A percentile compares a stretch with the other conserved stretches of the same genome.
phyloP scores from a whole-genome alignment of 2,113 vertebrate genomes.

The Boleophthalmus pectinirostris region DNA sequence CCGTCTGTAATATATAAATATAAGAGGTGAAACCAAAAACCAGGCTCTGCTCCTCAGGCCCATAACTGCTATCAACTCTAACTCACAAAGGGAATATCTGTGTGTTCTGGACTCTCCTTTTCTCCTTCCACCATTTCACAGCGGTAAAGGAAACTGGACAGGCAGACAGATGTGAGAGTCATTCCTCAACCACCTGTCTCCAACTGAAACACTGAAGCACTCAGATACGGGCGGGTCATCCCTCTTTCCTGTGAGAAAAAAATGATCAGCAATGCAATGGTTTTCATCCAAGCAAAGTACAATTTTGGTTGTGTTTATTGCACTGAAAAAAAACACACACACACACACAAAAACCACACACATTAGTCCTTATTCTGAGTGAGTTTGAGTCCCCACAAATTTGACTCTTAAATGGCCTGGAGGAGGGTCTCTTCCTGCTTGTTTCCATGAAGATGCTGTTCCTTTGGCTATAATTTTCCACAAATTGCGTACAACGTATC shows the following conservation, averaged over 20 bases:
- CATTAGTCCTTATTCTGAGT: too few relatives aligned
- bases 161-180: constrained; percentile 29
- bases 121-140: constrained; percentile 30
- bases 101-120: constrained; percentile 51
- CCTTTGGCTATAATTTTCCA: too few relatives aligned
- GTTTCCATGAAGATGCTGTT: too few relatives aligned
- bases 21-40: not conserved
- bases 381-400: too few relatives aligned
- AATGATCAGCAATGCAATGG: not conserved
- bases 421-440: too few relatives aligned
- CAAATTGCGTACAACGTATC: too few relatives aligned
- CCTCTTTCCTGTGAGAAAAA: constrained; percentile 8
- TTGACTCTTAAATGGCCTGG: too few relatives aligned
- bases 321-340: too few relatives aligned
- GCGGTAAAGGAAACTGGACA: constrained; percentile 57
- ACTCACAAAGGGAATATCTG: not conserved
- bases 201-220: constrained; percentile 50
- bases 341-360: too few relatives aligned
- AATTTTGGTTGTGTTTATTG: too few relatives aligned
- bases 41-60: not conserved
- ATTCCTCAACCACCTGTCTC: constrained; percentile 59
- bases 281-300: too few relatives aligned
- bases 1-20: not conserved
- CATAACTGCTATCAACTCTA: not conserved
- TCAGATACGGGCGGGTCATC: constrained; percentile 6